Evolutionary conservation across 2,888 invertebrate genomes (phyloP), one percentile per base, ranked within the genome.

Genomic region (Coelopa pilipes): DNA sequence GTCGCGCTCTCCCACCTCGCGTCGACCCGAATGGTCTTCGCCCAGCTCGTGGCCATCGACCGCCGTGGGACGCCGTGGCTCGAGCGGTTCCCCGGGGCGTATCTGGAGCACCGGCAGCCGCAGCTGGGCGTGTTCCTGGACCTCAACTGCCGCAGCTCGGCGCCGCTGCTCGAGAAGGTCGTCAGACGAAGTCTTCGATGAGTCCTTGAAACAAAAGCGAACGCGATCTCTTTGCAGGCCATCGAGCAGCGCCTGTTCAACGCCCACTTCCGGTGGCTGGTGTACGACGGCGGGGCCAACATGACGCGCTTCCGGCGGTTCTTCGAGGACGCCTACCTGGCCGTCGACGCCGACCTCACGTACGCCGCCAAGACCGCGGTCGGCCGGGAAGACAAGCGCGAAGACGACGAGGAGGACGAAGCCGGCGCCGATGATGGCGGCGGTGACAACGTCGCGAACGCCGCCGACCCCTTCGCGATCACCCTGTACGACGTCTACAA

Each of bases 401-500:
- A 34, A 34, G 34, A 34, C 34, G 34, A 34, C 34, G 2, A n/a
- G n/a, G n/a, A n/a, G n/a, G 34, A 34, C 7, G 34, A 4, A 4
- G 7, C 4, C 7, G 7, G 34, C 2, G 34, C 2, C 34, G 34
- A 34, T 7, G 34, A 34, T 34, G 34, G 2, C 34, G 7, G 34
- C 7, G 7, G 7, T 4, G 34, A 34, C 34, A 34, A 34, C 34
- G 34, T 4, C 7, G 34, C 2, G 4, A 7, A 34, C 7, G 34
- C 2, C 34, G 34, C 2, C 34, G 34, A 34, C 34, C 7, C 34
- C 2, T 7, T 34, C 81, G 10, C 53, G 4, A 82, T 79, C 45
- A 75, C 78, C 0, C 74, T 83, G 12, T 84, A 82, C 63, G 88
- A 88, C 79, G 81, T 87, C 11, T 88, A 87, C 73, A 87, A 87